Evolutionary conservation across 2,888 invertebrate genomes (phyloP), one percentile per base, ranked within the genome.

Genomic region (Axea sp.): DNA sequence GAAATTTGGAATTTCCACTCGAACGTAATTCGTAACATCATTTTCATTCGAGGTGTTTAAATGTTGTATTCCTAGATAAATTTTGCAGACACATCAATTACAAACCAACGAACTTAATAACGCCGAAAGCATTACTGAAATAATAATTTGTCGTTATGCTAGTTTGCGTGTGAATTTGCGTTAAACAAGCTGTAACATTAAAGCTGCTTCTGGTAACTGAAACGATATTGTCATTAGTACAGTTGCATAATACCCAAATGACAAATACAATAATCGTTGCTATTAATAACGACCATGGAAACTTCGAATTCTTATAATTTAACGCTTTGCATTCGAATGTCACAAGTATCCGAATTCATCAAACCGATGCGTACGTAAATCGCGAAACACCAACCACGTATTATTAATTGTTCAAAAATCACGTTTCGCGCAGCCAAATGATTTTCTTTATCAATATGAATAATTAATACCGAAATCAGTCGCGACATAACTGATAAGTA

Each of bases 61-160:
- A n/a, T n/a, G n/a, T n/a, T n/a, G n/a, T n/a, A n/a, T n/a, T n/a
- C n/a, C n/a, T n/a, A n/a, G n/a, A n/a, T n/a, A n/a, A n/a, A n/a
- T n/a, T n/a, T n/a, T n/a, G n/a, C n/a, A n/a, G n/a, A n/a, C n/a
- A n/a, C 24, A 24, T 22, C 24, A 51, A 14, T 17, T 39, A 11
- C 11, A 17, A 39, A n/a, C 9, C n/a, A 8, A 6, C 17, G 15
- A 45, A 59, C 33, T 31, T 24, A 41, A 43, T 59, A 43, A 59
- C 33, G 8, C n/a, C 12, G 19, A 28, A 47, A 60, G 37, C 62
- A 62, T 39, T 49, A 51, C 11, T 30, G 49, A 41, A 51, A 51
- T 51, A 39, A 64, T 64, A 53, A 19, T 64, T 64, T 64, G 62
- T 41, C 41, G 33, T 51, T 62, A 59, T 15, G 17, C 19, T 30